Percentiles rank a stretch among this genome's conserved stretches.
phyloP scores from a whole-genome alignment of 2,797 vertebrate species.

The Tauraco hartlaubi region DNA sequence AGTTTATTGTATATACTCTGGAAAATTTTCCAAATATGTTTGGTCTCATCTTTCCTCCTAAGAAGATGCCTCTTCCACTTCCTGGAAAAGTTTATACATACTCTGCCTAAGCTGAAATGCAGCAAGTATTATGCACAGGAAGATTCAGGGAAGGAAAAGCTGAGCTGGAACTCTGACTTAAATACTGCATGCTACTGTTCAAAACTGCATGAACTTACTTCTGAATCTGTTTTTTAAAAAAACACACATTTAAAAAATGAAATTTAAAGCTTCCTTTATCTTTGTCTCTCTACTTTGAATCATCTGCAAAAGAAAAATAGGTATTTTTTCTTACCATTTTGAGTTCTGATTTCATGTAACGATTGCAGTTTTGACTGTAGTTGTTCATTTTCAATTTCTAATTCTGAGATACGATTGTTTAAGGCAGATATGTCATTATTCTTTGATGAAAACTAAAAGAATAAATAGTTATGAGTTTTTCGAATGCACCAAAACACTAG shows the following conservation, averaged over 20 bases:
- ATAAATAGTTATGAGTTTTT: neutral
- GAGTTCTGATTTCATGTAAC: slow-evolving; percentile 81
- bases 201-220: neutral
- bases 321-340: slow-evolving; percentile 82
- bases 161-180: neutral
- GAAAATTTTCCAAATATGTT: neutral
- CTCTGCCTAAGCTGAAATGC: neutral
- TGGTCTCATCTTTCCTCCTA: neutral
- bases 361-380: slow-evolving; percentile 85
- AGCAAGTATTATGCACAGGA: neutral
- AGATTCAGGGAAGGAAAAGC: neutral
- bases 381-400: slow-evolving; percentile 87
- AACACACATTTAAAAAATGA: neutral
- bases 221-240: neutral
- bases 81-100: neutral
- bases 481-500: neutral
- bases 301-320: neutral
- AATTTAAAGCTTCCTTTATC: neutral
- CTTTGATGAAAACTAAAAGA: slow-evolving; percentile 78
- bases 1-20: neutral
- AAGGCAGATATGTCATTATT: slow-evolving; percentile 79
- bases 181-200: neutral
- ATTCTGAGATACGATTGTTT: slow-evolving; percentile 77
- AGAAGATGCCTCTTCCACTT: neutral
- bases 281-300: neutral